A percentile compares a stretch with the other conserved stretches of the same genome.
Evolutionary conservation across 2,797 vertebrate species (phyloP).

Genomic region (Scomberomorus guttatus): DNA sequence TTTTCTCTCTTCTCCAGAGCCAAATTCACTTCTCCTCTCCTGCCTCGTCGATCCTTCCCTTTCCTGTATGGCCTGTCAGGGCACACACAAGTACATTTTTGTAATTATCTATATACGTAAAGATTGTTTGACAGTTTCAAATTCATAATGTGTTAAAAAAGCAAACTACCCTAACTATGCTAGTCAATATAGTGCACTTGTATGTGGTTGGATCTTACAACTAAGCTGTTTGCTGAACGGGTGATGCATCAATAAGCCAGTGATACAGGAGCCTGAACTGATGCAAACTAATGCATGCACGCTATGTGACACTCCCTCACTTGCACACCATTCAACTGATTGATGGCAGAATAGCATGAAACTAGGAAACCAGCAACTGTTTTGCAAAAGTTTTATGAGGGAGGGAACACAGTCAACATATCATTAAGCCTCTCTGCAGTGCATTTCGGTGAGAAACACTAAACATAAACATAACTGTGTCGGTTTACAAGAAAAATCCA

Average conservation of each 20-base stretch:
- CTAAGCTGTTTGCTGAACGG: neutral
- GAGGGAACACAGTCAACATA: neutral
- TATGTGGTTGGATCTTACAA: neutral
- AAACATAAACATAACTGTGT: neutral
- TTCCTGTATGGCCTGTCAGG: neutral
- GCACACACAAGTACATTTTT: neutral
- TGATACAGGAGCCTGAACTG: neutral
- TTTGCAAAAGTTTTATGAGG: neutral
- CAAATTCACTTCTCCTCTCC: neutral
- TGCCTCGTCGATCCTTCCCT: neutral
- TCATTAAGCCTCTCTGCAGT: neutral
- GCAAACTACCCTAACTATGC: neutral
- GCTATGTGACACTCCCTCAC: neutral
- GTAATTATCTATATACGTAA: neutral
- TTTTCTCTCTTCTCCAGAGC: constrained; percentile 20
- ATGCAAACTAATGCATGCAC: neutral
- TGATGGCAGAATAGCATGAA: neutral
- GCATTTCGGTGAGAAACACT: neutral
- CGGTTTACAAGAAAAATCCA: neutral
- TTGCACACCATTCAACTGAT: neutral
- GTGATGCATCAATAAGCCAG: neutral
- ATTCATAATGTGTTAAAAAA: constrained; percentile 3
- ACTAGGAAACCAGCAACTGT: neutral
- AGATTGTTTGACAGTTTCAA: neutral
- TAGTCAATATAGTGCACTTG: neutral